Evolutionary conservation across 2,797 vertebrate genomes (phyloP).

Genomic region (Halcyon smyrnensis): DNA sequence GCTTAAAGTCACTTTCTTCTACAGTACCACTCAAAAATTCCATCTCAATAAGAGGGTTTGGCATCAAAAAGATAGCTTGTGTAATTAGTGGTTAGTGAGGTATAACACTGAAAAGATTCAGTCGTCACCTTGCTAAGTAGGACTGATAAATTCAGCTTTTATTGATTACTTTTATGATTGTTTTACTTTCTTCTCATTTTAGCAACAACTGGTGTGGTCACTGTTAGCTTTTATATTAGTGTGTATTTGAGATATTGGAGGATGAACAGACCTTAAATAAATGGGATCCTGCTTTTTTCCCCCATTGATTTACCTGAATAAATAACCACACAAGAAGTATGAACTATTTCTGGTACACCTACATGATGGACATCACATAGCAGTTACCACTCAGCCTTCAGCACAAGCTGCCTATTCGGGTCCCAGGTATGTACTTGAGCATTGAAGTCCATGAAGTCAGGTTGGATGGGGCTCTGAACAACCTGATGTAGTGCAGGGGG

Average conservation of each 20-base stretch:
- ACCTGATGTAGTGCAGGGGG: not conserved
- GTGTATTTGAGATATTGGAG: not conserved
- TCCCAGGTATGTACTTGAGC: not conserved
- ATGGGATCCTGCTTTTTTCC: not conserved
- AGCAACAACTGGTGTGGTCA: not conserved
- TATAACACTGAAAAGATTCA: not conserved
- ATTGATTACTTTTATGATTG: not conserved
- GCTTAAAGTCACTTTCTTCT: not conserved
- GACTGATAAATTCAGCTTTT: not conserved
- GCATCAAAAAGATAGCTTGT: not conserved
- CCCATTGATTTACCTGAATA: not conserved
- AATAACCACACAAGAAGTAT: not conserved
- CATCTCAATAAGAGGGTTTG: not conserved
- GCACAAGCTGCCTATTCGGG: rapidly evolving
- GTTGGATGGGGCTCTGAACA: not conserved
- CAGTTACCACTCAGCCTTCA: not conserved
- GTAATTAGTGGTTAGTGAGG: not conserved
- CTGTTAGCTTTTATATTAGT: not conserved
- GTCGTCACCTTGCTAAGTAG: not conserved
- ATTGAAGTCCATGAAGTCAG: not conserved
- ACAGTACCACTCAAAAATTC: not conserved
- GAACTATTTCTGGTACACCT: not conserved
- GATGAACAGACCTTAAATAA: not conserved
- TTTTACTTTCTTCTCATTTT: not conserved
- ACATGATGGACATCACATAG: not conserved